Percentiles rank a stretch among this genome's conserved stretches.
These are phyloP conservation scores for Neosilurus mollespiculum DNA, from an alignment of 2,797 vertebrate species.

Conservation along the genomic window DNA sequence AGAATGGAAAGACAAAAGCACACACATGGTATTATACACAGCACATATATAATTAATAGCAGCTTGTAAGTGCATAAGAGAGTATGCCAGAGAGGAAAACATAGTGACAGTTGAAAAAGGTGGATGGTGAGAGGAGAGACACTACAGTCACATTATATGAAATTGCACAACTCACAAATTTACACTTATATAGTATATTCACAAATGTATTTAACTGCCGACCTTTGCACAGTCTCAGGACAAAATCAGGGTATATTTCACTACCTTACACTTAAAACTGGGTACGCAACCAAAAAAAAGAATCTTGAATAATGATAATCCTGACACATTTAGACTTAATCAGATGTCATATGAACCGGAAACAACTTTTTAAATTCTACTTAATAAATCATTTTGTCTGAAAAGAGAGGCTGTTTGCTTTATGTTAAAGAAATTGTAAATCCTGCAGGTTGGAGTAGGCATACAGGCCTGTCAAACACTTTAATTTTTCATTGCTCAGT, in stretches of 20 bases:
- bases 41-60: constrained; percentile 14
- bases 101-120: not conserved
- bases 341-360: not conserved
- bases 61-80: not conserved
- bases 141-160: not conserved
- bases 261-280: too few relatives aligned
- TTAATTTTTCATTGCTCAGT: constrained; percentile 8
- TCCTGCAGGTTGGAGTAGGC: not conserved
- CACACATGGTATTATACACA: not conserved
- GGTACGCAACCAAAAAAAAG: too few relatives aligned
- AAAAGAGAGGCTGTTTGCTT: not conserved
- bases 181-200: not conserved
- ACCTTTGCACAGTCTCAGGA: too few relatives aligned
- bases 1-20: constrained; percentile 12
- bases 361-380: not conserved
- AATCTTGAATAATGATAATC: too few relatives aligned
- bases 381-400: not conserved
- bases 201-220: too few relatives aligned
- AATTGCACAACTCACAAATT: not conserved
- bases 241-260: too few relatives aligned
- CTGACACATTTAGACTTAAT: not conserved
- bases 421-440: constrained; percentile 13
- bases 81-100: constrained; percentile 11
- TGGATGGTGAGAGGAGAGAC: not conserved
- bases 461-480: not conserved